Evolutionary conservation across 2,888 invertebrate genomes (phyloP).

Genomic region (Gortyna flavago): DNA sequence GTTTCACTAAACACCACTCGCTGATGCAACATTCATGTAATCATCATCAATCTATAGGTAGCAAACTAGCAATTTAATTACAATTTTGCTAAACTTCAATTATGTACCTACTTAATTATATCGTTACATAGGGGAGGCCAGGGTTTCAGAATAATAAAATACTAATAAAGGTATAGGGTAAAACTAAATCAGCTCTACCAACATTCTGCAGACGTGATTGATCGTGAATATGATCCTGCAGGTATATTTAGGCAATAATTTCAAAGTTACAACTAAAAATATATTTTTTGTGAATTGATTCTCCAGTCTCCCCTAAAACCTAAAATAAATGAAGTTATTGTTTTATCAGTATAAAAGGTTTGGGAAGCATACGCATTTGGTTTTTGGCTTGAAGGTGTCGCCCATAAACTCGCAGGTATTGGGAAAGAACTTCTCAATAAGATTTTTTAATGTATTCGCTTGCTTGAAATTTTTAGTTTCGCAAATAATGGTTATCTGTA

Average conservation of each 20-base stretch:
- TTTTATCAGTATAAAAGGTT: slow-evolving; percentile 9
- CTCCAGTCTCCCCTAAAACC: not conserved
- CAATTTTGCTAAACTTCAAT: not conserved
- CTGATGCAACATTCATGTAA: not conserved
- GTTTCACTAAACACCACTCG: not conserved
- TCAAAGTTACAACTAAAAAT: not conserved
- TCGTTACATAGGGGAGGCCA: not conserved
- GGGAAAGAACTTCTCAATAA: slow-evolving; percentile 75
- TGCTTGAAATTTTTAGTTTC: slow-evolving; percentile 95
- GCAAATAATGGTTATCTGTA: slow-evolving; percentile 94
- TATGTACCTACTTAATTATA: not conserved
- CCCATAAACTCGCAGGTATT: slow-evolving; percentile 73
- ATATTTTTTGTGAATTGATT: not conserved
- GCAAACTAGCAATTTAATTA: not conserved
- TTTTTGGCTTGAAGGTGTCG: slow-evolving; percentile 71
- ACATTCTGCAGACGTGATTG: too few species aligned
- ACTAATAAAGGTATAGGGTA: not conserved
- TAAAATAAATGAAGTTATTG: not conserved
- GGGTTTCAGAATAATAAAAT: too few species aligned
- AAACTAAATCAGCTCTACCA: too few species aligned
- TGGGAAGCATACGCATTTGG: slow-evolving; percentile 74
- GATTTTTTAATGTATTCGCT: slow-evolving; percentile 80
- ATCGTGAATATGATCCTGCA: too few species aligned
- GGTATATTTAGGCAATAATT: not conserved
- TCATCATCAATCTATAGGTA: not conserved